Evolutionary conservation across 1,140 invertebrate species (phyloP).

Genomic region (Rhyacophila brunnea): DNA sequence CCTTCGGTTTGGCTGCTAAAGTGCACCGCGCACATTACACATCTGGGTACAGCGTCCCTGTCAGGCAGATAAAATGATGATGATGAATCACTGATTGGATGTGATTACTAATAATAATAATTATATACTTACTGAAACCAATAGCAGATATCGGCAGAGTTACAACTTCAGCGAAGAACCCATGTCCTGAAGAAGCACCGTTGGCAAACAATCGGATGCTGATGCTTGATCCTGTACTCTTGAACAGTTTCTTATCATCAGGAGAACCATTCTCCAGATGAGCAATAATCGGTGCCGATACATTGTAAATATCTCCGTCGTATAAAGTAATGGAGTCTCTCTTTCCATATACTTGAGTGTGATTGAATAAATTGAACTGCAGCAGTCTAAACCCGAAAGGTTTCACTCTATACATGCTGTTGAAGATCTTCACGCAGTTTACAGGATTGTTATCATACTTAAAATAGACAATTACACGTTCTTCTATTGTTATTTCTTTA

Average conservation of each 20-base stretch:
- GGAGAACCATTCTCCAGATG: slow-evolving; percentile 69
- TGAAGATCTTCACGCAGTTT: slow-evolving; percentile 98
- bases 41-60: too few species aligned
- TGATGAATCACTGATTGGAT: not conserved
- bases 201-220: slow-evolving; percentile 92
- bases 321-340: slow-evolving; percentile 85
- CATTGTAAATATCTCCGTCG: slow-evolving; percentile 91
- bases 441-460: slow-evolving; percentile 96
- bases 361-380: slow-evolving; percentile 93
- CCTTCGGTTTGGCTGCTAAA: too few species aligned
- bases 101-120: too few species aligned
- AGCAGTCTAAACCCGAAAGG: slow-evolving; percentile 86
- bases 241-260: slow-evolving; percentile 74
- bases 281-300: slow-evolving; percentile 69
- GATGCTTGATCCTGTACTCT: slow-evolving; percentile 73
- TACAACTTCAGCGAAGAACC: slow-evolving; percentile 96
- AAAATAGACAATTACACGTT: slow-evolving; percentile 91
- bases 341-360: slow-evolving; percentile 74
- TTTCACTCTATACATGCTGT: slow-evolving; percentile 77
- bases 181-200: slow-evolving; percentile 87
- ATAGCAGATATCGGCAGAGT: slow-evolving; percentile 90
- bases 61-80: too few species aligned
- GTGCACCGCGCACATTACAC: too few species aligned
- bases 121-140: slow-evolving; percentile 73
- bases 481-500: slow-evolving; percentile 87